Conservation (phyloP, 2,113 vertebrate genomes). For the Bostrychus sinensis region DNA sequence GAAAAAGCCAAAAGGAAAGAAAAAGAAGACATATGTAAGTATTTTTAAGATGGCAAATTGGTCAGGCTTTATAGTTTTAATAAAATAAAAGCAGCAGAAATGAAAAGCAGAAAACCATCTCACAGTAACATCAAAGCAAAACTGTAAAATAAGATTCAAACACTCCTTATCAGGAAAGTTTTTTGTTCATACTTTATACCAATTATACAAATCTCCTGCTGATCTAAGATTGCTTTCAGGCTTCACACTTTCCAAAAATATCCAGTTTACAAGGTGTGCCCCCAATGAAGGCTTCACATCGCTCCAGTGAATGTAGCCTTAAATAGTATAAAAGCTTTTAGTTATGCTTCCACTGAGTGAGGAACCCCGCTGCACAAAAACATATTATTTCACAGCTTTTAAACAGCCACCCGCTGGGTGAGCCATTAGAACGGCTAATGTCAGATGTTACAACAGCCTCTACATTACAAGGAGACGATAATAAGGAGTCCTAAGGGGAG, state of each 20-base stretch:
- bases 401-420: slow-evolving; percentile 43
- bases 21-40: no score
- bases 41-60: no score
- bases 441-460: slow-evolving; percentile 34
- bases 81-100: no score
- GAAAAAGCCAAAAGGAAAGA: no score
- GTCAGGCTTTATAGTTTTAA: slow-evolving; percentile 4
- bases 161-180: neutral
- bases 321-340: slow-evolving; percentile 54
- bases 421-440: slow-evolving; percentile 51
- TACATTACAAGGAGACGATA: slow-evolving; percentile 10
- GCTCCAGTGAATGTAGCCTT: slow-evolving; percentile 49
- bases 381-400: slow-evolving; percentile 52
- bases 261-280: neutral
- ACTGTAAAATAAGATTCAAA: slow-evolving; percentile 1
- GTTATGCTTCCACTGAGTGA: slow-evolving; percentile 23
- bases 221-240: neutral
- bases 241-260: slow-evolving; percentile 4
- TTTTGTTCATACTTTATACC: neutral
- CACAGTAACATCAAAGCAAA: slow-evolving; percentile 17
- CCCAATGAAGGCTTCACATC: slow-evolving; percentile 37
- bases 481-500: slow-evolving; percentile 17
- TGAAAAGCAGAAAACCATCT: slow-evolving; percentile 7
- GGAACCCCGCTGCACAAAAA: slow-evolving; percentile 23
- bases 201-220: slow-evolving; percentile 4